Conservation (phyloP, 2,888 invertebrate species). For the Nemotelus nigrinus region DNA sequence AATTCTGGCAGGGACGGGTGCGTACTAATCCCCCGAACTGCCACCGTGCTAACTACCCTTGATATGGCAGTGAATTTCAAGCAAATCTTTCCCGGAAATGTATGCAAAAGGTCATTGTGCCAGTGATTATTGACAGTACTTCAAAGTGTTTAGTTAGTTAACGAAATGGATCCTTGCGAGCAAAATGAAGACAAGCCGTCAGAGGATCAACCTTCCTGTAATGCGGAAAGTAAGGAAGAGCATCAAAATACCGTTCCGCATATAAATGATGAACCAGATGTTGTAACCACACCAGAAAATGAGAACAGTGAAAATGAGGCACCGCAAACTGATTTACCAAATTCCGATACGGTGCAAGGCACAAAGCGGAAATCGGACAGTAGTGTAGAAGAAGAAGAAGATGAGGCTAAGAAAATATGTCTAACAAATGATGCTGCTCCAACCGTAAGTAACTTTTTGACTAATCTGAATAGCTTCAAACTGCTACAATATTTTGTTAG, state of each 20-base stretch:
- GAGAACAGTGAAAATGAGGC: no score
- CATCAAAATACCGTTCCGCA: neutral
- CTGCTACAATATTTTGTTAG: neutral
- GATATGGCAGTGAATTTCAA: no score
- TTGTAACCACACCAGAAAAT: neutral
- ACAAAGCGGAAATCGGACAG: conserved; percentile 29
- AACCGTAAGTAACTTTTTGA: conserved; percentile 7
- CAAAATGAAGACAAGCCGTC: neutral
- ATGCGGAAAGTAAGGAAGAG: neutral
- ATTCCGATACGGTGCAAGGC: neutral
- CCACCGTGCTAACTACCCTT: no score
- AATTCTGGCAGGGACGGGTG: no score
- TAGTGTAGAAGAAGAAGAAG: neutral
- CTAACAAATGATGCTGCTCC: neutral
- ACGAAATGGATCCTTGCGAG: neutral
- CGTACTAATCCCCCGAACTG: no score
- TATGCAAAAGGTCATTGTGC: neutral
- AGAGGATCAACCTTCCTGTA: neutral
- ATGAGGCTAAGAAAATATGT: conserved; percentile 12
- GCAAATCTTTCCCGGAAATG: no score
- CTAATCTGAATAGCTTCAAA: neutral
- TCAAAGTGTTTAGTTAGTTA: no score
- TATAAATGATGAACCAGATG: neutral
- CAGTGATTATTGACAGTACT: no score
- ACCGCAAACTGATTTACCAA: no score